phyloP scores from a whole-genome alignment of 2,113 vertebrate genomes.

The Bubo blakistoni region DNA sequence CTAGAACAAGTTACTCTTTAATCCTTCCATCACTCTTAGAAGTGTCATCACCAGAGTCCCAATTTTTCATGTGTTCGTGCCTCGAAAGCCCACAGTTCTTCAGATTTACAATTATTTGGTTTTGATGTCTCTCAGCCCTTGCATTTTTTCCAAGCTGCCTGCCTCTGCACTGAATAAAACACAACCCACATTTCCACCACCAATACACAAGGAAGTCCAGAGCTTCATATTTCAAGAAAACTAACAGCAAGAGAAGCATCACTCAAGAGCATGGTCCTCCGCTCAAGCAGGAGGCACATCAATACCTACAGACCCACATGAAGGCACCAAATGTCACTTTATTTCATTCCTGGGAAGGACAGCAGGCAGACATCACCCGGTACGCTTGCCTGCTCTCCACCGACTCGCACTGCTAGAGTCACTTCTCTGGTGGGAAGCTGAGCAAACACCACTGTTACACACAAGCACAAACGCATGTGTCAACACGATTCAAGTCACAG shows the following conservation, averaged over 20 bases:
- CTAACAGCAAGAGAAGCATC: not conserved
- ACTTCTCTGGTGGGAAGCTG: rapidly evolving
- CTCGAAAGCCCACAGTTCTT: rapidly evolving
- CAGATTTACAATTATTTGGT: not conserved
- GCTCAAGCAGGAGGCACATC: not conserved
- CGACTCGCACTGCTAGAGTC: rapidly evolving
- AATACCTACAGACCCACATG: not conserved
- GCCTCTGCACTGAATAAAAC: not conserved
- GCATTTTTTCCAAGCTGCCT: not conserved
- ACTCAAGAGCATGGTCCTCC: not conserved
- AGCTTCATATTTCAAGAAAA: not conserved
- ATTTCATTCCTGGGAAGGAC: rapidly evolving
- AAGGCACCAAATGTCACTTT: not conserved
- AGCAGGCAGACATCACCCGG: not conserved
- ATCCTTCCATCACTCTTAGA: not conserved
- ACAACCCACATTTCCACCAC: not conserved
- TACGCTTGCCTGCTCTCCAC: rapidly evolving
- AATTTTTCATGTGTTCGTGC: not conserved
- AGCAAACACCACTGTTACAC: not conserved
- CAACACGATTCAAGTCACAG: not conserved
- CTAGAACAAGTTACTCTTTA: not conserved
- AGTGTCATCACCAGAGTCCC: not conserved
- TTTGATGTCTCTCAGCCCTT: not conserved
- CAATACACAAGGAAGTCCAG: not conserved
- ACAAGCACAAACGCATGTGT: rapidly evolving